Base-by-base conservation (phyloP, 1,140 invertebrate genomes). In the Drosophila obscura region DNA sequence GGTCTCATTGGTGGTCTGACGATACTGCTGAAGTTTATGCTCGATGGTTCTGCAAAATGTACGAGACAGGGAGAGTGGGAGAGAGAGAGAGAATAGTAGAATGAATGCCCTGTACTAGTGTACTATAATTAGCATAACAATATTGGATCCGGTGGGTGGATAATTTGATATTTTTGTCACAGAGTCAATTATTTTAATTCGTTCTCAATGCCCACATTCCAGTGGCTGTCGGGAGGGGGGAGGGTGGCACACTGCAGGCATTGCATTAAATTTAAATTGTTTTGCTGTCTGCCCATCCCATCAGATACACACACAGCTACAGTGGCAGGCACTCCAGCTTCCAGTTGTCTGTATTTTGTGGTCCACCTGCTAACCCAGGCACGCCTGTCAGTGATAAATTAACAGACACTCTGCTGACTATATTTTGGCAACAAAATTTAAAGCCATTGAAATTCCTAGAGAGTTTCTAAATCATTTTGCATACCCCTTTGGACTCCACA, bases 11-110 rank as follows among this genome's bases (percentile, higher is more conserved):
- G 90, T 91, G 13, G 75, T 77, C 49, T 57, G 73, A 15, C 87
- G 90, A 55, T 89, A 89, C 63, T 91, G 90, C 66, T 83, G 87
- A 26, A 80, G 59, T 66, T 90, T 89, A 65, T 91, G 83, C 73
- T 89, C 90, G 63, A 90, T 66, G 46, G 72, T 76, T 88, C 90
- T 91, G 68, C 41, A 80, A 76, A 75, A 62, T 41, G 46, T 31
- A 28, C 52, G 50, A 19, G 19, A 19, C 19, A 19, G 19, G 2
- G 19, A 1, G 19, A 1, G 19, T 1, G 19, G 2, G 19, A 19
- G 19, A 19, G 1, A 1, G 22, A 24, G 22, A 77, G 5, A 8
- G 11, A 31, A 41, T 16, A 51, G 31, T 31, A 28, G 26, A 7
- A 28, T 28, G 31, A 35, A 9, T 35, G 3, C 6, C 11, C 31